These are phyloP conservation scores for Fistularia tabacaria DNA, from an alignment of 2,797 vertebrate genomes.

Conservation along the genomic window DNA sequence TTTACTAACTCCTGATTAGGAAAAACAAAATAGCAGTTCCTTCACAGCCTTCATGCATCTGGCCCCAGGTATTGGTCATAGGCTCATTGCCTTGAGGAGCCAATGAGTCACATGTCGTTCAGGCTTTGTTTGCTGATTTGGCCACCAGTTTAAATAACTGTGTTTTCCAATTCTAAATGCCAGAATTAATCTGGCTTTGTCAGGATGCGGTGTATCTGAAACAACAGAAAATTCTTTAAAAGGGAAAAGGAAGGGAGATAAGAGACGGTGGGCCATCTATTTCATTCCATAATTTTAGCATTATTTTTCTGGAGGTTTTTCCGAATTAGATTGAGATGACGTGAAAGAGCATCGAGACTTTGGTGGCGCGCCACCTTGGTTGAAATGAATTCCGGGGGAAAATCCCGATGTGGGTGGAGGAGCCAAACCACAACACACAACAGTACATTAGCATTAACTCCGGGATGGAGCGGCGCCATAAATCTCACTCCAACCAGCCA, in stretches of 20 bases:
- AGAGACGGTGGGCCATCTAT: too few relatives aligned
- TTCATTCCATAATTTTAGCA: too few relatives aligned
- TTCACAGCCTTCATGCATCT: conserved; percentile 5
- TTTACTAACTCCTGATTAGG: too few relatives aligned
- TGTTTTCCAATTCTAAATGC: too few relatives aligned
- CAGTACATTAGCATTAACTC: conserved; percentile 11
- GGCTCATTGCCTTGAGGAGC: too few relatives aligned
- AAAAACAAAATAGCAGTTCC: too few relatives aligned
- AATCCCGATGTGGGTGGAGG: conserved; percentile 19
- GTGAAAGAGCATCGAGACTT: background rate
- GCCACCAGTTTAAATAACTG: background rate
- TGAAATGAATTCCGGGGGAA: conserved; percentile 18
- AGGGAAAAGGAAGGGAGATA: background rate
- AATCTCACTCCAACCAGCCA: conserved; percentile 5
- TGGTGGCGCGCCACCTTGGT: conserved; percentile 13
- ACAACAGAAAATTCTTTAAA: background rate
- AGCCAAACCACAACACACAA: conserved; percentile 23
- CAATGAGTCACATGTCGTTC: conserved; percentile 18
- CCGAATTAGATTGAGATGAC: conserved; percentile 11
- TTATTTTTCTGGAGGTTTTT: too few relatives aligned
- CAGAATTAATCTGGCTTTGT: too few relatives aligned
- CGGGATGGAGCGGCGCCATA: background rate
- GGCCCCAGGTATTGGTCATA: too few relatives aligned
- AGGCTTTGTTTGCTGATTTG: conserved; percentile 15
- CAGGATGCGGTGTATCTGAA: too few relatives aligned